Conservation (phyloP, 2,797 vertebrate species). For the Pogoniulus pusillus region DNA sequence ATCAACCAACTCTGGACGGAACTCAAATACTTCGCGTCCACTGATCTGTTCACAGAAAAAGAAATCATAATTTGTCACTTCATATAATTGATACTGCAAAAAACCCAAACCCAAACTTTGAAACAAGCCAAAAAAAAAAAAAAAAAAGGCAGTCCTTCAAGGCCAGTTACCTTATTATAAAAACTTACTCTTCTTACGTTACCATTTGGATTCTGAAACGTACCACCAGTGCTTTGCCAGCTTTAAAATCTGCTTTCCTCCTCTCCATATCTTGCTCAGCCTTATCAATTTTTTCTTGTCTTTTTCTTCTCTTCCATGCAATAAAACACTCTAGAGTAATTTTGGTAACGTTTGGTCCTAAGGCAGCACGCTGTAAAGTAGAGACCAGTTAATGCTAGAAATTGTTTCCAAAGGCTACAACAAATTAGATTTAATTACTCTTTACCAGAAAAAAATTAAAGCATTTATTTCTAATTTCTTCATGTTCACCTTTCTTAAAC, state of each 20-base stretch:
- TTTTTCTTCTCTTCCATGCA: conserved; percentile 97
- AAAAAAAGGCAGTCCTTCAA: neutral
- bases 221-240: conserved; percentile 92
- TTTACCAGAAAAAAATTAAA: neutral
- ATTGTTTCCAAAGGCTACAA: neutral
- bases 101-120: too few species aligned
- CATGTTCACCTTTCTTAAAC: neutral
- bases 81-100: neutral
- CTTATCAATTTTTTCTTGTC: conserved; percentile 94
- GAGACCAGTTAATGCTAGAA: neutral
- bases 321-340: conserved; percentile 98
- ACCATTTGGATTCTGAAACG: conserved; percentile 37
- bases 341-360: conserved; percentile 92
- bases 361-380: conserved; percentile 85
- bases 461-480: neutral
- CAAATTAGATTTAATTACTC: neutral
- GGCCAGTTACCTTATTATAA: neutral
- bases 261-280: conserved; percentile 93
- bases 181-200: neutral
- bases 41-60: conserved; percentile 83
- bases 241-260: conserved; percentile 97
- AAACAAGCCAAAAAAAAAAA: too few species aligned
- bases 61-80: neutral
- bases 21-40: conserved; percentile 96
- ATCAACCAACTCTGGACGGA: conserved; percentile 91